phyloP scores from a whole-genome alignment of 2,113 vertebrate species.

The Salvator merianae region DNA sequence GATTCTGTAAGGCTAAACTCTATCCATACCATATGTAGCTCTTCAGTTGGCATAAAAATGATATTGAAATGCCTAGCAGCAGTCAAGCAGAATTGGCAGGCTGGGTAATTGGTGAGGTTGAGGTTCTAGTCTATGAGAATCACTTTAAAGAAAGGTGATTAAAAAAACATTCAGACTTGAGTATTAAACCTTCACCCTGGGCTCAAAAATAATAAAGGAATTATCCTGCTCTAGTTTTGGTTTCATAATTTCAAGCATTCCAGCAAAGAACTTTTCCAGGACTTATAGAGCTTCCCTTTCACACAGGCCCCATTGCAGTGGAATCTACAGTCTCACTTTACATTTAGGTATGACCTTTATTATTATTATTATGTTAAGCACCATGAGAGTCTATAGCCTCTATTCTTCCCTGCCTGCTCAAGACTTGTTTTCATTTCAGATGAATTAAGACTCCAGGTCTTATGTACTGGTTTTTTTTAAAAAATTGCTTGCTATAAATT shows the following conservation, averaged over 20 bases:
- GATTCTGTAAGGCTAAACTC: not conserved
- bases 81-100: too few relatives aligned
- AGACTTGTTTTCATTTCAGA: constrained; percentile 4
- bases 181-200: too few relatives aligned
- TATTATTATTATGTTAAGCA: not conserved
- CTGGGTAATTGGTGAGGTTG: not conserved
- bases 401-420: not conserved
- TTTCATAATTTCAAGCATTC: not conserved
- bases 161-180: too few relatives aligned
- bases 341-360: not conserved
- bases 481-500: not conserved
- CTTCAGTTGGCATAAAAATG: not conserved
- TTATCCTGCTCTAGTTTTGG: not conserved
- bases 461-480: not conserved
- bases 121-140: not conserved
- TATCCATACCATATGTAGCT: not conserved
- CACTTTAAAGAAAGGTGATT: too few relatives aligned
- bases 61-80: not conserved
- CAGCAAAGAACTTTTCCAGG: not conserved
- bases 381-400: not conserved
- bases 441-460: not conserved
- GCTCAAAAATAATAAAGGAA: too few relatives aligned
- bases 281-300: not conserved
- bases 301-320: too few relatives aligned
- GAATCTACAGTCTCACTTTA: not conserved